Conservation (phyloP, 2,113 vertebrate genomes). For the Furnarius figulus region DNA sequence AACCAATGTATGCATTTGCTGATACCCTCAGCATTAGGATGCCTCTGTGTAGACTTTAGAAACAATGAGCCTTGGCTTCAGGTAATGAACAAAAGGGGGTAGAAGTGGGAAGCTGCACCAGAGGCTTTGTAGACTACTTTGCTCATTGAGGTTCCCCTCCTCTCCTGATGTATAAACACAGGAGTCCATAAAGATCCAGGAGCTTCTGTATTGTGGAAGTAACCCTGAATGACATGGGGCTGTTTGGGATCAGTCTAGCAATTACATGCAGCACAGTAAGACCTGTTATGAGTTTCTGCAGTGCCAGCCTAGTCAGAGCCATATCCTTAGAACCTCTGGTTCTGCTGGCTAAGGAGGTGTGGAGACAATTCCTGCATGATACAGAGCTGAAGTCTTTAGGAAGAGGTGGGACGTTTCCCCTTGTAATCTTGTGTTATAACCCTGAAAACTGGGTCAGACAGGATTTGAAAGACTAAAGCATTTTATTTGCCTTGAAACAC, state of each 20-base stretch:
- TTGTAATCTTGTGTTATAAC: background rate
- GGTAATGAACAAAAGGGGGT: conserved; percentile 43
- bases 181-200: background rate
- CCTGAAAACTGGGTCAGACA: background rate
- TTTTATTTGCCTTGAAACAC: background rate
- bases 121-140: background rate
- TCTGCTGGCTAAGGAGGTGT: background rate
- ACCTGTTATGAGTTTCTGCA: background rate
- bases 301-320: background rate
- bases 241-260: background rate
- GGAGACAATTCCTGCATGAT: background rate
- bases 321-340: background rate
- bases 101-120: background rate
- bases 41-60: conserved; percentile 55
- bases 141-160: background rate
- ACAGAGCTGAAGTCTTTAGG: background rate
- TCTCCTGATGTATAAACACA: background rate
- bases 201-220: background rate
- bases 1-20: conserved; percentile 57
- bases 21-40: conserved; percentile 65
- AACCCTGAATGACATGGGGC: background rate
- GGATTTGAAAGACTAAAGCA: background rate
- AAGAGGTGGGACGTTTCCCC: background rate
- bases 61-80: conserved; percentile 52
- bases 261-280: background rate